Base-by-base conservation (phyloP, 2,888 invertebrate genomes). In the Steinernema carpocapsae region DNA sequence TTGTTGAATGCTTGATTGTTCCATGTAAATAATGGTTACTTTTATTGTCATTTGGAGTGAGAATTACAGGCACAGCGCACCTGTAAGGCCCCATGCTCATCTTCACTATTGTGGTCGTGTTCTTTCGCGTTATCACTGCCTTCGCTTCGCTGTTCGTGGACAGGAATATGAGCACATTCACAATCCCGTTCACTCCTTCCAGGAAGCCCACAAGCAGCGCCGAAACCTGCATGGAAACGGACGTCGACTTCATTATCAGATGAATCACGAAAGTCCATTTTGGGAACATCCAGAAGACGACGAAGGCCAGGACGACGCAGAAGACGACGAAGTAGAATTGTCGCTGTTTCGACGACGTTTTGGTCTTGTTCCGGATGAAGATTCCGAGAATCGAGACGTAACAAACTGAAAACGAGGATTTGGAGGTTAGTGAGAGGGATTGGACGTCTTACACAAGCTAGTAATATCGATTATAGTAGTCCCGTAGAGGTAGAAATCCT, bases 261-360 rank as follows among this genome's bases (percentile, higher is more conserved):
- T 56, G 56, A 12, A 26, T 22, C 24, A 56, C 19, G 26, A 56
- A 56, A 22, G 56, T 56, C 48, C 12, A 26, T 56, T 56, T 56
- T 1, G 56, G 56, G 56, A 56, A 4, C 56, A 56, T 56, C 56
- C 56, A 56, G 56, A 56, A 56, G 22, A 56, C 26, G 56, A 56
- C 22, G 56, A 56, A 56, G 24, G 56, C 56, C 19, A 56, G 3
- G 56, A 56, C 56, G 24, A 56, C 56, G 56, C 17, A 56, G 26
- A 56, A 56, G 24, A 56, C 56, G 26, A 56, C 56, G 26, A 19
- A 56, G 56, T 56, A 56, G 56, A 56, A 56, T 24, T 56, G 56
- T 22, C 56, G 56, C 26, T 56, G 56, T 26, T 56, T 56, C 22
- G 19, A 17, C 19, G 24, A 19, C 56, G 56, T 26, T 12, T 56